Evolutionary conservation across 2,797 vertebrate species (phyloP), one percentile per base, ranked within the genome.

Genomic region (Oceanodroma leucorhoa): DNA sequence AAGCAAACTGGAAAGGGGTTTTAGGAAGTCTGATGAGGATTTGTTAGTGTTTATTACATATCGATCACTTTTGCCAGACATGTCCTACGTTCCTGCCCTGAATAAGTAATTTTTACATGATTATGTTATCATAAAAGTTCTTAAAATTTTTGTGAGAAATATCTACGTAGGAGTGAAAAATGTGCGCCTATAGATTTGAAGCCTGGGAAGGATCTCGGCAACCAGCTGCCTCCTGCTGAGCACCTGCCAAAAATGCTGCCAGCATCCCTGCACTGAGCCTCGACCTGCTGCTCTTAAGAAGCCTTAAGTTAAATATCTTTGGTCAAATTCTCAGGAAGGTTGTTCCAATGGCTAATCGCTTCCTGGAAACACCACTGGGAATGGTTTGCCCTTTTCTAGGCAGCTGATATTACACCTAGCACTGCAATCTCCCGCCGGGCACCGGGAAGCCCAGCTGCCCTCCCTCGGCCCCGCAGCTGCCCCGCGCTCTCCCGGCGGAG

Each of bases 141-240:
- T 51, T n/a, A 34, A 53, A 46, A 9, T 13, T 22, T 18, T 27
- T 14, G 26, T 45, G 45, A 34, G n/a, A 16, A n/a, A 19, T 11
- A 36, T 1, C 48, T n/a, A 14, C 1, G 1, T 2, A 45, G 45
- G 21, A 16, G 64, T 32, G 38, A 26, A 45, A 13, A 38, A 9
- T 1, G 20, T 1, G 6, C 23, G 10, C 14, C 12, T 6, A 3
- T 0, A 3, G 48, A 4, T 19, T 12, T 27, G 9, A 23, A 38
- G 46, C 40, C 51, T 10, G 51, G 71, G 6, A 48, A 18, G 53
- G 34, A 4, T 9, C 27, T 32, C 0, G 1, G 53, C 5, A 23
- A 23, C 6, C 38, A 40, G 34, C 24, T 32, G 23, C 10, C 36
- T 62, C 26, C 38, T 16, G 36, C 27, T 4, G 15, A 51, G n/a